A percentile compares a stretch with the other conserved stretches of the same genome.
phyloP scores from a whole-genome alignment of 2,113 vertebrate genomes.

The Oncorhynchus tshawytscha region DNA sequence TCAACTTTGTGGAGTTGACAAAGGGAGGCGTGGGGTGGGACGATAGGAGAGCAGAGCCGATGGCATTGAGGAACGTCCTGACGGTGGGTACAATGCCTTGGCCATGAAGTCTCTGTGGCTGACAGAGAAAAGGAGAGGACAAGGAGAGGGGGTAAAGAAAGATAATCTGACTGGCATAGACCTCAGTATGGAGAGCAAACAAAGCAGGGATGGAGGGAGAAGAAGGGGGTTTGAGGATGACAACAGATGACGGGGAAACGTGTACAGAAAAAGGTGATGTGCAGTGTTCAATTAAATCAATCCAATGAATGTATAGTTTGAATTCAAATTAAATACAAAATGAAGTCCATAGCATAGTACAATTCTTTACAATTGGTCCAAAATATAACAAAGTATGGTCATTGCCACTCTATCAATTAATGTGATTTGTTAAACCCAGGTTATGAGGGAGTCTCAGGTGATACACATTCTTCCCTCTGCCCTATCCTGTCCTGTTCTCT shows the following conservation, averaged over 20 bases:
- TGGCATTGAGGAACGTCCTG: slow-evolving; percentile 49
- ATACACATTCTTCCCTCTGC: neutral
- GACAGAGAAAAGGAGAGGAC: slow-evolving; percentile 19
- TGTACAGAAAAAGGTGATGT: no score
- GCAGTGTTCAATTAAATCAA: no score
- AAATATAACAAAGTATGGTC: no score
- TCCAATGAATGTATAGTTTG: no score
- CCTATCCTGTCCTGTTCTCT: slow-evolving; percentile 41
- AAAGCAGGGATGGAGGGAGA: slow-evolving; percentile 21
- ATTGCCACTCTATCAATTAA: neutral
- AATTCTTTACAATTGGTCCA: no score
- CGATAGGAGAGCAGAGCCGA: slow-evolving; percentile 35
- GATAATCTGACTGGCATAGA: slow-evolving; percentile 59
- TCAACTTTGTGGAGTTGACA: slow-evolving; percentile 72
- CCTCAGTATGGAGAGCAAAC: slow-evolving; percentile 56
- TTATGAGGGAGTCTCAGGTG: neutral
- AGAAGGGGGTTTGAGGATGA: neutral
- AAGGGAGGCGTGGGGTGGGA: slow-evolving; percentile 54
- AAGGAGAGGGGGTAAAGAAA: slow-evolving; percentile 51
- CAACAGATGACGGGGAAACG: neutral
- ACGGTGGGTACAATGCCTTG: slow-evolving; percentile 57
- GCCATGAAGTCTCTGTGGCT: slow-evolving; percentile 43
- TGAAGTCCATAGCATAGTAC: no score
- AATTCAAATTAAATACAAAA: no score
- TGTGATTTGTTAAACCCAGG: neutral